These are phyloP conservation scores for Schizotus pectinicornis DNA, from an alignment of 2,888 invertebrate species.

Conservation along the genomic window DNA sequence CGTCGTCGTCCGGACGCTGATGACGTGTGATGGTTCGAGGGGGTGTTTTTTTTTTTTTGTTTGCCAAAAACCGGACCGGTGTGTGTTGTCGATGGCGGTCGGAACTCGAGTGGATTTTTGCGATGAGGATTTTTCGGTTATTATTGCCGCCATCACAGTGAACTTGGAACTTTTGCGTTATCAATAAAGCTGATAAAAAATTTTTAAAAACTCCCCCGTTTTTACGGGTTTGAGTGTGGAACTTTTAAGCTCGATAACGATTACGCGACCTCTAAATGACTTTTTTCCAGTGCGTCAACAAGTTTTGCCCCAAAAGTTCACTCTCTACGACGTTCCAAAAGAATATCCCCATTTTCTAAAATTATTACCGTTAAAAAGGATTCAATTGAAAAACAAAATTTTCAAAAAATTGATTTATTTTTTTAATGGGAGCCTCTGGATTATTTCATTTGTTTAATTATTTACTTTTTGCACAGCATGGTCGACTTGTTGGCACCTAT, in stretches of 20 bases:
- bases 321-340: no score
- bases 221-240: constrained; percentile 41
- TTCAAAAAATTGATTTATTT: no score
- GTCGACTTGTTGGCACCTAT: no score
- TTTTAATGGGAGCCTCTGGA: neutral
- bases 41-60: no score
- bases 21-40: no score
- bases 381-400: no score
- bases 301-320: neutral
- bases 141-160: constrained; percentile 33
- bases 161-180: constrained; percentile 51
- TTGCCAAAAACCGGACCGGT: no score
- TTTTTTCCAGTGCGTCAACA: constrained; percentile 22
- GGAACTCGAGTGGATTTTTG: constrained; percentile 44
- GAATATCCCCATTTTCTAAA: no score
- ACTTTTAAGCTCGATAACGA: constrained; percentile 42
- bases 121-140: constrained; percentile 33
- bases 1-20: neutral
- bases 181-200: constrained; percentile 39
- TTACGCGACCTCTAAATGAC: constrained; percentile 36
- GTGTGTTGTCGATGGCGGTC: no score
- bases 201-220: constrained; percentile 46
- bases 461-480: constrained; percentile 13
- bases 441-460: constrained; percentile 16
- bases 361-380: no score